These are phyloP conservation scores for Halichoeres trimaculatus DNA, from an alignment of 2,113 vertebrate genomes.

Conservation along the genomic window DNA sequence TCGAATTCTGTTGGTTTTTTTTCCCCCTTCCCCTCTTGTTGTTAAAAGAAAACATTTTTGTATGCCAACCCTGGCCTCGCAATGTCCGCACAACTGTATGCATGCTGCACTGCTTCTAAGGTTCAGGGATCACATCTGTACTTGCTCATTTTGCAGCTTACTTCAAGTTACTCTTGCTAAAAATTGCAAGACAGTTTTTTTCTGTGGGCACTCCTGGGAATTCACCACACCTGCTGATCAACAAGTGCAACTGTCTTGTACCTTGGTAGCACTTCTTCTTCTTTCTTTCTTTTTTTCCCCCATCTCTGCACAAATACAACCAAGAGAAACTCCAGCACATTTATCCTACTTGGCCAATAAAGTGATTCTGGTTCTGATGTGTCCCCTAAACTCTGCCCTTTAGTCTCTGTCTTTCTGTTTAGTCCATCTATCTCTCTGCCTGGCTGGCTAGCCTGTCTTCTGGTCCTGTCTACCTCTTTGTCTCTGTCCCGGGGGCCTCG, in stretches of 20 bases:
- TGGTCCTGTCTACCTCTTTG: slow-evolving; percentile 64
- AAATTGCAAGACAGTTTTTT: slow-evolving; percentile 21
- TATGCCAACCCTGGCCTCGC: slow-evolving; percentile 50
- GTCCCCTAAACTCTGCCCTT: slow-evolving; percentile 66
- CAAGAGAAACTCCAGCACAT: slow-evolving; percentile 37
- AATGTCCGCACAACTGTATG: slow-evolving; percentile 44
- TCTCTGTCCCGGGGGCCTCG: slow-evolving; percentile 68
- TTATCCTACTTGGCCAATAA: slow-evolving; percentile 54
- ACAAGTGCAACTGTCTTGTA: slow-evolving; percentile 49
- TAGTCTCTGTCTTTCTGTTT: slow-evolving; percentile 46
- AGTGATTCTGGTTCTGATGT: slow-evolving; percentile 60
- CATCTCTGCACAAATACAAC: slow-evolving; percentile 7
- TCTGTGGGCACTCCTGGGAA: slow-evolving; percentile 21
- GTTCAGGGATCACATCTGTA: slow-evolving; percentile 32
- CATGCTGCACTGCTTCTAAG: slow-evolving; percentile 19
- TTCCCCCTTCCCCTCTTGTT: slow-evolving; percentile 37
- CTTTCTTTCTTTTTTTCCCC: slow-evolving; percentile 29
- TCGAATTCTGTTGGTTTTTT: slow-evolving; percentile 66
- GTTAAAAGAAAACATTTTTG: slow-evolving; percentile 42
- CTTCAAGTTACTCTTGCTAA: slow-evolving; percentile 22
- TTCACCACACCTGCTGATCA: slow-evolving; percentile 39
- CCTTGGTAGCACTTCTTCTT: slow-evolving; percentile 29
- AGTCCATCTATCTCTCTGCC: slow-evolving; percentile 72
- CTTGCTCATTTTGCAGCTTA: slow-evolving; percentile 30
- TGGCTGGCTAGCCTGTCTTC: slow-evolving; percentile 63